Evolutionary conservation across 2,113 vertebrate species (phyloP), one percentile per base, ranked within the genome.

Genomic region (Catharus bicknelli): DNA sequence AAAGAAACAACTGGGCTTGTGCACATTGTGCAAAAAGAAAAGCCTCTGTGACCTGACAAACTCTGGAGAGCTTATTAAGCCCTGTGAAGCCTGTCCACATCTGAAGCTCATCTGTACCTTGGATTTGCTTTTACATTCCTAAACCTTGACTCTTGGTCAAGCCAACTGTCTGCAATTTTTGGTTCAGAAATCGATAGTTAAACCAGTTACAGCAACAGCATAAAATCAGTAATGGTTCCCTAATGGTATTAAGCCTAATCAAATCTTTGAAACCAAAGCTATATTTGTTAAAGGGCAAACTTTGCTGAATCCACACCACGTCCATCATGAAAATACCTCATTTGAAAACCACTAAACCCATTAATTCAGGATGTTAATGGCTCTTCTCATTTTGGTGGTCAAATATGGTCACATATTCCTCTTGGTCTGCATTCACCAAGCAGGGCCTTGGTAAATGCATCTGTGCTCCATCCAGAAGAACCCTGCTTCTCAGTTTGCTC

Each of bases 41-140:
- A 78, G 40, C 38, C 40, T 73, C 84, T 68, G 70, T 90, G 95
- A 96, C 94, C 89, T 96, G 92, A 93, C 81, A 91, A 77, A 70
- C 73, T 58, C 77, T 92, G 66, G 36, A 91, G 91, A 90, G 64
- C 84, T 68, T 88, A 4, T 93, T 90, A 90, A 64, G 55, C 58
- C 70, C 55, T 83, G 29, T 79, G 81, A 96, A 96, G 92, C 82
- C 75, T 93, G 88, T 94, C 90, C 79, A 75, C 94, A 96, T 96
- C 92, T 97, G 95, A 97, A 97, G 95, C 93, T 97, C 57, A 82
- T 96, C 96, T 97, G 94, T 95, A 95, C 96, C 86, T 97, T 97
- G 96, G 94, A 96, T 96, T 96, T 94, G 92, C 83, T 97, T 86
- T 94, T 84, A 79, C 95, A 97, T 97, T 98, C 97, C 96, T 97